Base-by-base conservation (phyloP, 2,797 vertebrate species). In the Huso huso region DNA sequence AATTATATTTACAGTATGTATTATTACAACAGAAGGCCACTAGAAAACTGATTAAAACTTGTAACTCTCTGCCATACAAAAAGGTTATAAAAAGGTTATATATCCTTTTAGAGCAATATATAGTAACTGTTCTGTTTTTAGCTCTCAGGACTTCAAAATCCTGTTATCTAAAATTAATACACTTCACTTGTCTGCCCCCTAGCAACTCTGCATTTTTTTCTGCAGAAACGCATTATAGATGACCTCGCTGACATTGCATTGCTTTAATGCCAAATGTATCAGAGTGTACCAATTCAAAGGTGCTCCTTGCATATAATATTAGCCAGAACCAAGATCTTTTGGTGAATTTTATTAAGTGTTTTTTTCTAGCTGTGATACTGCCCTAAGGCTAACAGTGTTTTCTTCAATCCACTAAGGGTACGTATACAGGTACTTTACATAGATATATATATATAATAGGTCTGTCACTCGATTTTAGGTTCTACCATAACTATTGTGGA, bases 271-370 rank as follows among this genome's bases (percentile, higher is more conserved):
- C 61, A 66, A 50, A 50, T 37, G 49, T 57, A 57, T 57, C 7
- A n/a, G 60, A 11, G 13, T 11, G 9, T 6, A 6, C 10, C 67
- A 70, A 70, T 67, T 64, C 49, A 67, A 70, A 67, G 65, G 55
- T 58, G 59, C 63, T 49, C 49, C 62, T 50, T 59, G 49, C 48
- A 59, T 67, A 37, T 58, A 67, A 63, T 70, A 67, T 64, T 67
- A 64, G 63, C 52, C 48, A 18, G 8, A 37, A 48, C 48, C 61
- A 60, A 55, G 12, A 57, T 60, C 58, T 59, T 13, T 68, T 53
- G 58, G 57, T 15, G 51, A 51, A 15, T 63, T 63, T 58, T 48
- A 63, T 63, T 48, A 52, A 63, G 61, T 63, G 50, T 63, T 63
- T 11, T 11, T 23, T 9, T 23, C 52, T 37, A 11, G 7, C 9